Evolutionary conservation across 2,797 vertebrate species (phyloP).

Genomic region (Mionectes olivaceus): DNA sequence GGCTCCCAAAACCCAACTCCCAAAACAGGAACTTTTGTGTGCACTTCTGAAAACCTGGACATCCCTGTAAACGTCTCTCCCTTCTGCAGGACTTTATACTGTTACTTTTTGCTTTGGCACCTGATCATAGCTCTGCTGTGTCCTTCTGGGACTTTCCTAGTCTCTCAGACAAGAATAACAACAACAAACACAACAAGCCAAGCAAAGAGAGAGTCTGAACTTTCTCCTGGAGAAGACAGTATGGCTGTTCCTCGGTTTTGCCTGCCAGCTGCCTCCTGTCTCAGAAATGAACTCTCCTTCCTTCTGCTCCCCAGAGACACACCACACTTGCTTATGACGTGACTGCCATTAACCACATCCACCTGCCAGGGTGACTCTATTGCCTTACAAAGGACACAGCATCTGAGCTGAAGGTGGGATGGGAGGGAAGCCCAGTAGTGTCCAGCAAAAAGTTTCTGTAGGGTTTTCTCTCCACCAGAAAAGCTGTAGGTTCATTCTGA

Average conservation of each 20-base stretch:
- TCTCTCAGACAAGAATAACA: conserved; percentile 58
- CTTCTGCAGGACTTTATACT: not conserved
- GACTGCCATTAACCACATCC: not conserved
- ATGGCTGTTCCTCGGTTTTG: not conserved
- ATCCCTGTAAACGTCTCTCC: not conserved
- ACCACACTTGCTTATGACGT: not conserved
- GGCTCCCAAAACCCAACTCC: not conserved
- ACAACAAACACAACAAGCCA: conserved; percentile 7
- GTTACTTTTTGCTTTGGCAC: conserved; percentile 5
- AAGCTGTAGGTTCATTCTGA: not conserved
- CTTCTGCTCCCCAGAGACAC: not conserved
- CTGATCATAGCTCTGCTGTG: not conserved
- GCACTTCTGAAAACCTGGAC: conserved; percentile 11
- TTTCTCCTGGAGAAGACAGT: conserved; percentile 30
- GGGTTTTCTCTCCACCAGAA: not conserved
- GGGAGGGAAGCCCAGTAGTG: not conserved
- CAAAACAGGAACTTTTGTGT: not conserved
- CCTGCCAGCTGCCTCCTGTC: conserved; percentile 32
- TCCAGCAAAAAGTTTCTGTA: not conserved
- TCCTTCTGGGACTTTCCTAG: conserved; percentile 25
- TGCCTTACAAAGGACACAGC: not conserved
- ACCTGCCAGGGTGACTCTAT: conserved; percentile 7
- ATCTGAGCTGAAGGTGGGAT: not conserved
- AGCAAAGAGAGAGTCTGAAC: conserved; percentile 32
- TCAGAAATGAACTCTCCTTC: conserved; percentile 7